Evolutionary conservation across 2,888 invertebrate genomes (phyloP), one percentile per base, ranked within the genome.

Genomic region (Phengaris alcon): DNA sequence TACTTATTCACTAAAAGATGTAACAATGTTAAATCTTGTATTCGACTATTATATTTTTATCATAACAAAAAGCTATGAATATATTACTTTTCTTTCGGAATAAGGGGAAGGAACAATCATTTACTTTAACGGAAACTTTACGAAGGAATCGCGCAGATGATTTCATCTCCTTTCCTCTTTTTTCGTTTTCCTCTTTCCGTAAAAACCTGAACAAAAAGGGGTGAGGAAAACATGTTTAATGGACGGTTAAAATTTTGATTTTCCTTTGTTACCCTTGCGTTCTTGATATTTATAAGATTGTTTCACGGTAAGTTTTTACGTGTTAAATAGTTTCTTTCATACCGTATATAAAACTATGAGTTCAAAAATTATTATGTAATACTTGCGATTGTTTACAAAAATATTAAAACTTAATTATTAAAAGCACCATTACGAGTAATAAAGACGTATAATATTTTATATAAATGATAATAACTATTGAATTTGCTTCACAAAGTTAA

Each of bases 11-110:
- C 48, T 70, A 15, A 70, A 70, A 70, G 70, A 51, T 9, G 69
- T 15, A 5, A 51, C 15, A 51, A 70, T 15, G 64, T 10, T 15
- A 51, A 51, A 70, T 70, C 22, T 70, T 70, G 51, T 70, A 48
- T 70, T 70, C 70, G 51, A 54, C 54, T 22, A 52, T 72, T 35
- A 54, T 72, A 52, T 72, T 72, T 72, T 72, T 35, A 35, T 72
- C 13, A 13, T 13, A 54, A 54, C 52, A 54, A 70, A 72, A 72
- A 72, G 72, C 72, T 72, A 72, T 72, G 72, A 72, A 72, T 72
- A 72, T 72, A 54, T 72, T 72, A 72, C 22, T 72, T 72, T 72
- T 13, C 13, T 72, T 52, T 54, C 72, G 12, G 72, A 52, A 72
- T 72, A 52, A 52, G 72, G 72, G 22, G 72, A 72, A 35, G 52